Evolutionary conservation across 1,140 invertebrate species (phyloP), one percentile per base, ranked within the genome.

Genomic region (Aradophagus sp.): DNA sequence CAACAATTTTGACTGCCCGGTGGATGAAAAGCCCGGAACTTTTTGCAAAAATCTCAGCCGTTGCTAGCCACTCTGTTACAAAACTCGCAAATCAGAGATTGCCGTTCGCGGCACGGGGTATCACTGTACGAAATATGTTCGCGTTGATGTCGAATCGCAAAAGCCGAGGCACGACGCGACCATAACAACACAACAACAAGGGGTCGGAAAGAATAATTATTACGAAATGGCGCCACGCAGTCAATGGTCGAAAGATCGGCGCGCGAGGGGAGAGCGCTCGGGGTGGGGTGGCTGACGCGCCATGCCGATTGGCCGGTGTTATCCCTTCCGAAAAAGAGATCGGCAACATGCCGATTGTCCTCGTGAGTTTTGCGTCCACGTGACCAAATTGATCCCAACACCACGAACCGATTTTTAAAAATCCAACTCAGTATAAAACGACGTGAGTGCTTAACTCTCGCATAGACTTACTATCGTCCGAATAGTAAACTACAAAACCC

Each of bases 391-490:
- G 61, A 74, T 53, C 59, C 66, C 69, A 41, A 72, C 81, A 78
- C 81, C 79, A 85, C 71, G 71, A 72, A 62, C 31, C 17, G 53
- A 78, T 84, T 84, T 83, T 81, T 80, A 63, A 76, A 75, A 75
- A 69, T 23, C 7, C 5, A 55, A 59, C 36, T 74, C 65, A 44
- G 70, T 85, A 85, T 85, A 85, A 84, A 84, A 84, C 73, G 50
- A 70, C 59, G 58, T 56, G 52, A 45, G 44, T 36, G 36, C 15
- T 23, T 38, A 5, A 55, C 52, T 61, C 53, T 41, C 35, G 69
- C 81, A 85, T 65, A 82, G 78, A 73, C 70, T 80, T 72, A 73
- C 75, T 80, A 80, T 76, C 77, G 78, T 77, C 58, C 81, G 53
- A 78, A 67, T 77, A 84, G 81, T 81, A 81, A 79, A 77, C 80